Conservation (phyloP, 2,113 vertebrate species). For the Setophaga coronata region DNA sequence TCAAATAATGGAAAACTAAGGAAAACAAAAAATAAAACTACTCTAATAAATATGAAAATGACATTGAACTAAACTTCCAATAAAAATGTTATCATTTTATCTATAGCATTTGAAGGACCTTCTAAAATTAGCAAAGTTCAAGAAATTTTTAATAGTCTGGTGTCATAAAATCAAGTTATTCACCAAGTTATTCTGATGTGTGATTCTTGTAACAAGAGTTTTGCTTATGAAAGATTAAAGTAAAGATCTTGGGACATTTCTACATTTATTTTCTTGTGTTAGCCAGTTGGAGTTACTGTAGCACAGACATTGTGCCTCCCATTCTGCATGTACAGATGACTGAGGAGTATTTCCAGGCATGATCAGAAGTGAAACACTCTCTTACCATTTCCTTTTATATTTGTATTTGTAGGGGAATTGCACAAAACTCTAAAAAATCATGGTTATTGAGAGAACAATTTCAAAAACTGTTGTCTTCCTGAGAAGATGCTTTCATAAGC, state of each 20-base stretch:
- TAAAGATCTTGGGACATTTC: neutral
- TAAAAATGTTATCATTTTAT: neutral
- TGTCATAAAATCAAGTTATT: neutral
- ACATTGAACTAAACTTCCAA: neutral
- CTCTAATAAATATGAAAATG: neutral
- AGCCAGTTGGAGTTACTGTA: neutral
- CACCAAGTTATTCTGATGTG: neutral
- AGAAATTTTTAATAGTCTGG: neutral
- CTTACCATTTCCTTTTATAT: neutral
- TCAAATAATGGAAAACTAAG: neutral
- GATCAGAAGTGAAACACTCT: neutral
- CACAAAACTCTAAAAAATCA: neutral
- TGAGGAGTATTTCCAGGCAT: neutral
- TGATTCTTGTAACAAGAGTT: neutral
- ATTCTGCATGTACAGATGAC: neutral
- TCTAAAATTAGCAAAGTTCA: neutral
- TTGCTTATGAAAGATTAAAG: neutral
- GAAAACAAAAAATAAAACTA: neutral
- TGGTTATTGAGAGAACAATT: slow-evolving; percentile 7
- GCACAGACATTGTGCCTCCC: rapidly evolving
- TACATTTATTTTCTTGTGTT: neutral
- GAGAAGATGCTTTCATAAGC: neutral
- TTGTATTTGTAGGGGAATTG: neutral
- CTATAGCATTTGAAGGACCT: neutral
- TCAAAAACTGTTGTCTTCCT: neutral